Evolutionary conservation across 2,888 invertebrate genomes (phyloP).

Genomic region (Leptarthrus brevirostris): DNA sequence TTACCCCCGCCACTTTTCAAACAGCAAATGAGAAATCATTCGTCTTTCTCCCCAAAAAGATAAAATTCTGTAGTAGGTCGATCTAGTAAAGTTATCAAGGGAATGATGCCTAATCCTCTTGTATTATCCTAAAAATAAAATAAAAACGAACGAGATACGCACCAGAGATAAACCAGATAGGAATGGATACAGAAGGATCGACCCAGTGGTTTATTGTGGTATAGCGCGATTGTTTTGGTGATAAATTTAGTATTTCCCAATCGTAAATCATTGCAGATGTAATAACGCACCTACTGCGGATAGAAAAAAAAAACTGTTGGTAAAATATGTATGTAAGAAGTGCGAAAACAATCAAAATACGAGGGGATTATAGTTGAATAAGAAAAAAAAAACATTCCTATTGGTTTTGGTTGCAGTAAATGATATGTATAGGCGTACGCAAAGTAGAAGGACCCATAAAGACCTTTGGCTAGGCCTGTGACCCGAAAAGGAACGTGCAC

Average conservation of each 20-base stretch:
- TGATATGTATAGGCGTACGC: not conserved
- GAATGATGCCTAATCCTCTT: not conserved
- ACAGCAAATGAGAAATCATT: constrained; percentile 10
- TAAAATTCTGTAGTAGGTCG: not conserved
- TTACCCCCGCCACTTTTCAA: not conserved
- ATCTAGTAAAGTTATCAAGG: not conserved
- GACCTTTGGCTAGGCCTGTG: not conserved
- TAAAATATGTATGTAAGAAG: not conserved
- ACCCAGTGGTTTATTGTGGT: not conserved
- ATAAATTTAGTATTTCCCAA: constrained; percentile 2
- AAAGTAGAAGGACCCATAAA: not conserved
- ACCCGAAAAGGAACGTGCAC: constrained; percentile 1
- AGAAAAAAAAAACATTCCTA: not conserved
- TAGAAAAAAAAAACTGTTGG: not conserved
- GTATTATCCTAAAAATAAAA: not conserved
- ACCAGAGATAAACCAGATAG: not conserved
- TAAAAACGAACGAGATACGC: not conserved
- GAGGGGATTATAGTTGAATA: not conserved
- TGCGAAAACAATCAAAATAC: not conserved
- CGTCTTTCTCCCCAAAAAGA: not conserved
- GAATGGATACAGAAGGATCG: not conserved
- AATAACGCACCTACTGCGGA: not conserved
- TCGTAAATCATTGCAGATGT: constrained; percentile 9
- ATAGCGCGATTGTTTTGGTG: not conserved
- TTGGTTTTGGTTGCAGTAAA: too few relatives aligned